Evolutionary conservation across 2,888 invertebrate genomes (phyloP).

Genomic region (Caenorhabditis imperialis): DNA sequence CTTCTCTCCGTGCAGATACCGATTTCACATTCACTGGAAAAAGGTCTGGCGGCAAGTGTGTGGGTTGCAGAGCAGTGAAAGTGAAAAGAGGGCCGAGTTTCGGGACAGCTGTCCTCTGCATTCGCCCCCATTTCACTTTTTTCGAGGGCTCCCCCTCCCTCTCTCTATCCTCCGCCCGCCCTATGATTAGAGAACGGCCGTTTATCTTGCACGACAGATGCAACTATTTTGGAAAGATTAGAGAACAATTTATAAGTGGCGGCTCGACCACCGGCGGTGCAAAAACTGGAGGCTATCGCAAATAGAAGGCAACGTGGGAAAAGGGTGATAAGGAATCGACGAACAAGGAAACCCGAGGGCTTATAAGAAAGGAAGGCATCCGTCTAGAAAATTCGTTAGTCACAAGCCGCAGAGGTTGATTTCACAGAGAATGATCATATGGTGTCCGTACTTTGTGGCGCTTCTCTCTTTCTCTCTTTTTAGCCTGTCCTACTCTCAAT

Average conservation of each 20-base stretch:
- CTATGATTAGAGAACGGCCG: constrained; percentile 30
- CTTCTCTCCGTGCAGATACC: constrained; percentile 13
- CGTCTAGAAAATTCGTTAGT: constrained; percentile 29
- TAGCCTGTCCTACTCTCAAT: no score
- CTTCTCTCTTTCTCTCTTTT: no score
- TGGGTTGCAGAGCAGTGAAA: constrained; percentile 39
- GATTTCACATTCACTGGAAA: constrained; percentile 50
- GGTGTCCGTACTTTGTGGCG: constrained; percentile 38
- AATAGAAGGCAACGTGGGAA: constrained; percentile 12
- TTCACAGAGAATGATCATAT: constrained; percentile 38
- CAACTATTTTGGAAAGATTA: constrained; percentile 24
- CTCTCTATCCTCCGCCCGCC: no score
- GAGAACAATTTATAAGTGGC: constrained; percentile 38
- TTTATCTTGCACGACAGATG: no score
- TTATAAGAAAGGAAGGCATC: neutral
- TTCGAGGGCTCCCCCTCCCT: constrained; percentile 10
- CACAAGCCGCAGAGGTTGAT: constrained; percentile 4
- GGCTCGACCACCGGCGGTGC: constrained; percentile 23
- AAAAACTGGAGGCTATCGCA: constrained; percentile 21
- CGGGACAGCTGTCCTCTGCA: constrained; percentile 47
- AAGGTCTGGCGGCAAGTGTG: constrained; percentile 49
- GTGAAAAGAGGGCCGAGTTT: constrained; percentile 37
- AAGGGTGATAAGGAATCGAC: constrained; percentile 1
- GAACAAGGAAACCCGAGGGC: neutral
- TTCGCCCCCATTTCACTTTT: constrained; percentile 34